These are phyloP conservation scores for Chrysolina americana DNA, from an alignment of 2,888 invertebrate species.

Conservation along the genomic window DNA sequence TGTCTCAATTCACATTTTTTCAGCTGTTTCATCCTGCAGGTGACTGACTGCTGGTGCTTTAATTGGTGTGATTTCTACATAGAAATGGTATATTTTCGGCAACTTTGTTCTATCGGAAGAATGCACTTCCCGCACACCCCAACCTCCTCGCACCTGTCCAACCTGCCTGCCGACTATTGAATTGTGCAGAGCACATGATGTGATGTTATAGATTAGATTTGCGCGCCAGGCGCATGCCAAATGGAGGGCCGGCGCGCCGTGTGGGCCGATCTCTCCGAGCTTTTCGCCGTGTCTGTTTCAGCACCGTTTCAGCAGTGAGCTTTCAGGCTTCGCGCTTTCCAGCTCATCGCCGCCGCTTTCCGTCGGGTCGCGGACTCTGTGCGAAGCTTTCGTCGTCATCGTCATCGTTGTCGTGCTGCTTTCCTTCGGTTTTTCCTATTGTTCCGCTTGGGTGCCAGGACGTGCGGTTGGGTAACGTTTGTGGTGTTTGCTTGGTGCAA, in stretches of 20 bases:
- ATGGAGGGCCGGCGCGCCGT: conserved; percentile 56
- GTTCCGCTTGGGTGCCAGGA: neutral
- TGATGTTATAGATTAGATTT: conserved; percentile 70
- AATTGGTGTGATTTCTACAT: too few species aligned
- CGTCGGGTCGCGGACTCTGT: conserved; percentile 21
- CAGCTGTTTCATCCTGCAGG: too few species aligned
- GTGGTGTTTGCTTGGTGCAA: neutral
- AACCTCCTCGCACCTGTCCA: conserved; percentile 49
- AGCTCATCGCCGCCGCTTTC: conserved; percentile 36
- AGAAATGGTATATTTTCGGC: too few species aligned
- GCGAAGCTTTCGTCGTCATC: conserved; percentile 33
- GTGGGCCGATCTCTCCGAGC: conserved; percentile 57
- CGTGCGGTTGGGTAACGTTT: neutral
- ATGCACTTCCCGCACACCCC: neutral
- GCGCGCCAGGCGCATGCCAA: conserved; percentile 66
- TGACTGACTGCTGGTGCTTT: too few species aligned
- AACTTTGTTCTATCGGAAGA: too few species aligned
- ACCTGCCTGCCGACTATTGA: conserved; percentile 53
- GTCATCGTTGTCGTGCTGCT: conserved; percentile 24
- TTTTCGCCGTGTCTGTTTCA: conserved; percentile 41
- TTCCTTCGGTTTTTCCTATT: conserved; percentile 27
- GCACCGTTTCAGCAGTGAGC: conserved; percentile 61
- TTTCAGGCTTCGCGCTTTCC: conserved; percentile 62
- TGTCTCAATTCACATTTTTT: too few species aligned
- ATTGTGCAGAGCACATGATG: conserved; percentile 60